These are phyloP conservation scores for Coranthus polyacanthus DNA, from an alignment of 2,797 vertebrate genomes.

Conservation along the genomic window DNA sequence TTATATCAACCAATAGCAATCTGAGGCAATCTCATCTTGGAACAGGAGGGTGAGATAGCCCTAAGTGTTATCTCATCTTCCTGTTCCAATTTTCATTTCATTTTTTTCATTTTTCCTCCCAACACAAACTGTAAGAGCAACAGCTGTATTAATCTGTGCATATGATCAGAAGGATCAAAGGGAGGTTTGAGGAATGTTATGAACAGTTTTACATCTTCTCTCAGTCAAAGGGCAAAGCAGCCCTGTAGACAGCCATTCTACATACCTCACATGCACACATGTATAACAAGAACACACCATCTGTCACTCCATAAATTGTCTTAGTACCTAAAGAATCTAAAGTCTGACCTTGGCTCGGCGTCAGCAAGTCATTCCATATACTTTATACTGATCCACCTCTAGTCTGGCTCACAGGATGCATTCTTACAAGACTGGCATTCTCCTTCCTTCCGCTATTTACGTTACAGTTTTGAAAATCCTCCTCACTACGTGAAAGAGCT, in stretches of 20 bases:
- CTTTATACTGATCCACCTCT: not conserved
- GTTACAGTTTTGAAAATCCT: too few relatives aligned
- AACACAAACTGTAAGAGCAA: not conserved
- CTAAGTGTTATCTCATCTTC: too few relatives aligned
- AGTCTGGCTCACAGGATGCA: too few relatives aligned
- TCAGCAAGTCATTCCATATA: slow-evolving; percentile 9
- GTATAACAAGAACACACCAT: slow-evolving; percentile 29
- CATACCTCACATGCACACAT: slow-evolving; percentile 22
- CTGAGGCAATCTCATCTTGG: too few relatives aligned
- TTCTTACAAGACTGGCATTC: too few relatives aligned
- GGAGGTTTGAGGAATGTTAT: not conserved
- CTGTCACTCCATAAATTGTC: slow-evolving; percentile 49
- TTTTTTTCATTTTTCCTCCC: too few relatives aligned
- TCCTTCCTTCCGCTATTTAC: too few relatives aligned
- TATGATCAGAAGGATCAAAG: not conserved
- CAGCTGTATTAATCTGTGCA: not conserved
- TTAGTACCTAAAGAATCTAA: slow-evolving; percentile 18
- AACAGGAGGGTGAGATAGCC: too few relatives aligned
- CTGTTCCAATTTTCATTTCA: too few relatives aligned
- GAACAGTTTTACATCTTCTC: slow-evolving; percentile 23
- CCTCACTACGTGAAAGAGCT: too few relatives aligned
- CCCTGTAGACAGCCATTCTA: slow-evolving; percentile 30
- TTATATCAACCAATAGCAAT: too few relatives aligned
- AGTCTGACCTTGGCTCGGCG: slow-evolving; percentile 17
- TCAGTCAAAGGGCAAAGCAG: slow-evolving; percentile 22